Conservation (phyloP, 2,888 invertebrate species). For the Pemphredon lugubris region DNA sequence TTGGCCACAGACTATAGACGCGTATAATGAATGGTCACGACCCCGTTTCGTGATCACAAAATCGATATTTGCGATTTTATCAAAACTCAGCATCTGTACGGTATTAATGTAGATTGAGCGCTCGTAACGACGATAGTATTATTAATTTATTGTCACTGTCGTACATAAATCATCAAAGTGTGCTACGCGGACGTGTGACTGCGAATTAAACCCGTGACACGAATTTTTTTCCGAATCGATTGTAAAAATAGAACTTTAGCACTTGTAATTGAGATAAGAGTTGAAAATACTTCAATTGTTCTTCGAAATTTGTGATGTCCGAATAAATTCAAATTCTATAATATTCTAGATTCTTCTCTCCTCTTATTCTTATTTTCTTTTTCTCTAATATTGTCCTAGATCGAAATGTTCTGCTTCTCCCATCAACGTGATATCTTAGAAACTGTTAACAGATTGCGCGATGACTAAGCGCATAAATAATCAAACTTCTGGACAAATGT, state of each 20-base stretch:
- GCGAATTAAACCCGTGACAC: neutral
- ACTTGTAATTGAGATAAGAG: no score
- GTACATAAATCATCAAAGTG: neutral
- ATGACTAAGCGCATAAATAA: neutral
- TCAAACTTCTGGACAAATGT: neutral
- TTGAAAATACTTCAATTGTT: no score
- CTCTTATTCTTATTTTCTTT: no score
- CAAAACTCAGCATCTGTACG: constrained; percentile 68
- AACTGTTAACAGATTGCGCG: no score
- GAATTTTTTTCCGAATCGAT: neutral
- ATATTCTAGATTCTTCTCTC: no score
- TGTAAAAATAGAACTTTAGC: neutral
- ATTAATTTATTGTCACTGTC: constrained; percentile 10
- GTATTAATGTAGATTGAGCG: constrained; percentile 35
- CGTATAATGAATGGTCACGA: constrained; percentile 63
- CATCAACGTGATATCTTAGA: no score
- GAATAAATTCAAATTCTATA: no score
- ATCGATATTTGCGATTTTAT: constrained; percentile 77
- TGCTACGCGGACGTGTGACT: neutral
- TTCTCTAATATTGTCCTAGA: no score
- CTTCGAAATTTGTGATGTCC: no score
- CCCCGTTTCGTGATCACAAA: constrained; percentile 78
- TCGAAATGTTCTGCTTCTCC: no score
- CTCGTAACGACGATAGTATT: constrained; percentile 21
- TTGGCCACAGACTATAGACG: constrained; percentile 11